Evolutionary conservation across 2,888 invertebrate species (phyloP).

Genomic region (Crepidodera aurea): DNA sequence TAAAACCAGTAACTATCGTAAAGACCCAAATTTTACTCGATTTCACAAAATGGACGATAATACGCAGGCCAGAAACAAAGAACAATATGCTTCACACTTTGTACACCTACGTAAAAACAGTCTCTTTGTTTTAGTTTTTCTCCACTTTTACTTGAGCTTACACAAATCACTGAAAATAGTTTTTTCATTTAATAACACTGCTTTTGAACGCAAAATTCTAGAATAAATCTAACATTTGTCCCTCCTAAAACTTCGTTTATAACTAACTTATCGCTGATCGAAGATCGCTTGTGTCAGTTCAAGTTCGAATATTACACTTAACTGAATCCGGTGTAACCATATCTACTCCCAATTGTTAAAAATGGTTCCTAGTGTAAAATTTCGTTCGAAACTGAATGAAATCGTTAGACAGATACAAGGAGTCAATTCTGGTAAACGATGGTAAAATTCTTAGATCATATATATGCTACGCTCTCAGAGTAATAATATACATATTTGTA

Average conservation of each 20-base stretch:
- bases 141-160: constrained; percentile 34
- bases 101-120: constrained; percentile 45
- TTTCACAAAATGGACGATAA: constrained; percentile 60
- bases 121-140: constrained; percentile 34
- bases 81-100: constrained; percentile 46
- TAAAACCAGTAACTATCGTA: constrained; percentile 48
- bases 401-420: too few relatives aligned
- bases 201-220: constrained; percentile 56
- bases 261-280: constrained; percentile 23
- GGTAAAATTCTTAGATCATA: too few relatives aligned
- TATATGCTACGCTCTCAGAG: too few relatives aligned
- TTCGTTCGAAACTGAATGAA: too few relatives aligned
- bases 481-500: too few relatives aligned
- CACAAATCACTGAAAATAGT: constrained; percentile 43
- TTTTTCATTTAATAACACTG: constrained; percentile 44
- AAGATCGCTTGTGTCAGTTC: constrained; percentile 16
- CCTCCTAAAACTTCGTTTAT: constrained; percentile 33
- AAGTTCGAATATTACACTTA: too few relatives aligned
- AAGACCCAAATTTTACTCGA: constrained; percentile 51
- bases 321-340: too few relatives aligned
- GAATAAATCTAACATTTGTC: constrained; percentile 40
- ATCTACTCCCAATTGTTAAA: too few relatives aligned
- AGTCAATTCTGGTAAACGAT: too few relatives aligned
- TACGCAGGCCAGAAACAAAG: constrained; percentile 55
- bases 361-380: too few relatives aligned